Conservation (phyloP, 2,113 vertebrate species). For the Eolophus roseicapilla region DNA sequence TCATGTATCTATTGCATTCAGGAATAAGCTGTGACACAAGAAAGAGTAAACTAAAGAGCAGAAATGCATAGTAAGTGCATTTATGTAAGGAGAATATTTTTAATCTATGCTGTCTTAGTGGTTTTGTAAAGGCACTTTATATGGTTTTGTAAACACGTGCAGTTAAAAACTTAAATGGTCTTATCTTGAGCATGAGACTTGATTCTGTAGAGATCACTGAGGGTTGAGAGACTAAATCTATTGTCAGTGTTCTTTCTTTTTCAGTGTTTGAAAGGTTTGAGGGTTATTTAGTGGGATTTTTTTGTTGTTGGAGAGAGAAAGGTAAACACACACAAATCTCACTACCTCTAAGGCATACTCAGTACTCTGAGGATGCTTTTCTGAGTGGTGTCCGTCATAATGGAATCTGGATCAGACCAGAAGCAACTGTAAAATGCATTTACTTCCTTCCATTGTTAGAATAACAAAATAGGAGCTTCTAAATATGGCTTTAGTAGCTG, state of each 20-base stretch:
- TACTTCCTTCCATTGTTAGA: background rate
- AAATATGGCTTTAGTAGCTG: background rate
- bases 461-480: background rate
- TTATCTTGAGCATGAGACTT: background rate
- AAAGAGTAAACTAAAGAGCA: background rate
- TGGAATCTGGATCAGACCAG: background rate
- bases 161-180: background rate
- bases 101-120: background rate
- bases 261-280: background rate
- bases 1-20: background rate
- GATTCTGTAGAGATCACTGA: background rate
- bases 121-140: background rate
- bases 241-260: background rate
- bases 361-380: background rate
- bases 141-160: background rate
- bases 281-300: background rate
- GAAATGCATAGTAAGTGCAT: background rate
- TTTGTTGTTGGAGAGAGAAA: background rate
- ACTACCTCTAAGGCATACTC: background rate
- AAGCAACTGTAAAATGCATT: background rate
- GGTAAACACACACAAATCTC: background rate
- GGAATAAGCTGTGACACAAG: background rate
- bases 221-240: background rate
- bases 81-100: constrained; percentile 32
- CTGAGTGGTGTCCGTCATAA: background rate